Evolutionary conservation across 2,797 vertebrate species (phyloP).

Genomic region (Hippoglossus hippoglossus): DNA sequence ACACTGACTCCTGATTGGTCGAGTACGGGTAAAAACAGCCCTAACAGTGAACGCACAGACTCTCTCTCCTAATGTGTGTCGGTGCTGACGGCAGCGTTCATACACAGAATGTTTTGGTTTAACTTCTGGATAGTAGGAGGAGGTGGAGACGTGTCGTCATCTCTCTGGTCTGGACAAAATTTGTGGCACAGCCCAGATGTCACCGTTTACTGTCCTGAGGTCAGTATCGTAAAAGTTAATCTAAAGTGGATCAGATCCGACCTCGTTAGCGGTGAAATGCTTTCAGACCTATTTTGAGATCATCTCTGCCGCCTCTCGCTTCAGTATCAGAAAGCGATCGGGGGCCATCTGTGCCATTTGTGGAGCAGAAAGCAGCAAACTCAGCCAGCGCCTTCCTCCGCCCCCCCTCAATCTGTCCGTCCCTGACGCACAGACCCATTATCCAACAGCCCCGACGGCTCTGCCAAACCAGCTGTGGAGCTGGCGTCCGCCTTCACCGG

Average conservation of each 20-base stretch:
- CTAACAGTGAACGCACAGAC: no score
- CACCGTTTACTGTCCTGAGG: not conserved
- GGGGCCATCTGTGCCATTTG: constrained; percentile 31
- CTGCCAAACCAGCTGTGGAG: constrained; percentile 55
- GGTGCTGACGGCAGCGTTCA: no score
- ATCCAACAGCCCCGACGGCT: constrained; percentile 20
- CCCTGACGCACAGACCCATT: constrained; percentile 3
- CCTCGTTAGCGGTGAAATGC: not conserved
- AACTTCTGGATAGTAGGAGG: no score
- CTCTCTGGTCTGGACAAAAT: no score
- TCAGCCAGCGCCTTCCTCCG: constrained; percentile 31
- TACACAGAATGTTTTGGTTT: no score
- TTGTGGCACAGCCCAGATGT: not conserved
- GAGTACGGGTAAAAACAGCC: no score
- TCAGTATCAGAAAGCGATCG: not conserved
- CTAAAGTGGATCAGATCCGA: not conserved
- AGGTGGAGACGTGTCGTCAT: no score
- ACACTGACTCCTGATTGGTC: no score
- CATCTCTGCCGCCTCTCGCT: constrained; percentile 3
- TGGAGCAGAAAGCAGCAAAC: constrained; percentile 20
- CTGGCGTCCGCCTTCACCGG: constrained; percentile 24
- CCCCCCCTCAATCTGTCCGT: constrained; percentile 38
- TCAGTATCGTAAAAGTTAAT: not conserved
- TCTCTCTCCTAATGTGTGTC: no score
- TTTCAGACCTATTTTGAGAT: constrained; percentile 9